phyloP scores from a whole-genome alignment of 2,797 vertebrate genomes.

The Alauda arvensis region DNA sequence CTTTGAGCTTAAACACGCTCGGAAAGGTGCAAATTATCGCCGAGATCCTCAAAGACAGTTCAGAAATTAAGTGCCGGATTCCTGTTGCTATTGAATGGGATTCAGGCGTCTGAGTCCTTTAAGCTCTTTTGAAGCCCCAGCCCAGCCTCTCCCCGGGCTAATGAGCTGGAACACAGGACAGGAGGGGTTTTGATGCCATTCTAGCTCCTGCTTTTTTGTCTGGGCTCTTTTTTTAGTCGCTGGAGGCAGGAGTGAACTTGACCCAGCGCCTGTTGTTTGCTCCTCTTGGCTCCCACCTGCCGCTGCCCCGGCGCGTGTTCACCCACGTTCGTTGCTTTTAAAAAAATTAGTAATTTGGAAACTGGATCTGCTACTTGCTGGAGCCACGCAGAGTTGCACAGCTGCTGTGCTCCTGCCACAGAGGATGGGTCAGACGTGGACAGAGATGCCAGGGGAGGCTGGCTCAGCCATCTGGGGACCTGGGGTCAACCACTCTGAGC shows the following conservation, averaged over 20 bases:
- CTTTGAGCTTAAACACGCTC: not conserved
- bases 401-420: not conserved
- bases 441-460: not conserved
- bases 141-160: not conserved
- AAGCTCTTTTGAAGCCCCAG: conserved; percentile 11
- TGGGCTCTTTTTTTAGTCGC: not conserved
- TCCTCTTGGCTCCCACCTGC: not conserved
- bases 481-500: not conserved
- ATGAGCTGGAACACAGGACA: not conserved
- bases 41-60: not conserved
- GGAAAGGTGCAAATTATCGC: conserved; percentile 17
- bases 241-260: not conserved
- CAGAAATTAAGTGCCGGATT: not conserved
- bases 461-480: fast-evolving
- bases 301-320: not conserved
- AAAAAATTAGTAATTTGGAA: not conserved
- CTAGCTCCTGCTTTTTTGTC: conserved; percentile 7
- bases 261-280: not conserved
- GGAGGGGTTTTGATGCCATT: not conserved
- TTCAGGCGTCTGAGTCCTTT: not conserved
- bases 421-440: not conserved
- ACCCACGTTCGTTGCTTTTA: not conserved
- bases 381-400: fast-evolving
- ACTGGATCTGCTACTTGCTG: not conserved
- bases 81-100: conserved; percentile 15